Evolutionary conservation across 2,888 invertebrate species (phyloP).

Genomic region (Thyatira batis): DNA sequence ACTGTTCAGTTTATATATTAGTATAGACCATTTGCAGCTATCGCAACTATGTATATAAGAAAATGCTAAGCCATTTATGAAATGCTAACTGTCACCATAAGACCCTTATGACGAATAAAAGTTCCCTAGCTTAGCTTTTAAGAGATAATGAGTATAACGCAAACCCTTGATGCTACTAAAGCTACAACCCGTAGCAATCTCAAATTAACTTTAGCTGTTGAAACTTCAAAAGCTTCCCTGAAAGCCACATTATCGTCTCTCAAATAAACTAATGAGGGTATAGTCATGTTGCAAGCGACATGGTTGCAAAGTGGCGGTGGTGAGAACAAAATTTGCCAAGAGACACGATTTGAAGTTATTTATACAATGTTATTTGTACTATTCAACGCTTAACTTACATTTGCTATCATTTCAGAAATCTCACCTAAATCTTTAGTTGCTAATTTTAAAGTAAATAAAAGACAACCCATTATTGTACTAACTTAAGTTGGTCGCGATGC

Average conservation of each 20-base stretch:
- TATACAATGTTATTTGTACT: no score
- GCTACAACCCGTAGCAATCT: neutral
- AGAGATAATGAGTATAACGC: neutral
- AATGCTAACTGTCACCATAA: neutral
- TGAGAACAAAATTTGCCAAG: neutral
- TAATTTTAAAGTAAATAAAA: no score
- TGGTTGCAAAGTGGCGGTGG: neutral
- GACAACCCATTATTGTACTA: no score
- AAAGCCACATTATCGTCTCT: neutral
- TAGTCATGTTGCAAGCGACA: neutral
- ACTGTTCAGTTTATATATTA: no score
- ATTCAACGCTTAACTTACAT: no score
- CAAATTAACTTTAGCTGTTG: neutral
- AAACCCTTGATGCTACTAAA: neutral
- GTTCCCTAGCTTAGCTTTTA: neutral
- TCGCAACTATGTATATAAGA: no score
- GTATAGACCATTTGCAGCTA: no score
- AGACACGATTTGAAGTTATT: no score
- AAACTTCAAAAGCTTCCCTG: neutral
- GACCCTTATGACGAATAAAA: neutral
- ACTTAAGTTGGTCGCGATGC: no score
- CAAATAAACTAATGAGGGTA: neutral
- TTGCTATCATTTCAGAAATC: no score
- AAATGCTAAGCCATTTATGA: neutral
- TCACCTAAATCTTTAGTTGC: no score